Percentiles rank a stretch among this genome's conserved stretches.
These are phyloP conservation scores for Aurelia sp. DNA, from an alignment of 30 jellyfish, hydroid and myxozoan genomes.

Conservation along the genomic window DNA sequence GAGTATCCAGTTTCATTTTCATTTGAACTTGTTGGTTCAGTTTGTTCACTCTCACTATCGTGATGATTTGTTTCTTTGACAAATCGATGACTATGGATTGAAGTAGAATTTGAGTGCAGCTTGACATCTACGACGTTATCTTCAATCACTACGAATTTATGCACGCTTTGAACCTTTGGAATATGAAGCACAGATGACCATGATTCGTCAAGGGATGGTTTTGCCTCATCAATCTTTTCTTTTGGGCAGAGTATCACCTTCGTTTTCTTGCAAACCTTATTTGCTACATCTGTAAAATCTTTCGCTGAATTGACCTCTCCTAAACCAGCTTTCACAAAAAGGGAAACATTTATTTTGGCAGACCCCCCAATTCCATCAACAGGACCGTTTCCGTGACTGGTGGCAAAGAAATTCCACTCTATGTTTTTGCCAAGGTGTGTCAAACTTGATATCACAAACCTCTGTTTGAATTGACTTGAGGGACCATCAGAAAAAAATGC, in stretches of 20 bases:
- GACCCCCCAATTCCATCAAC: conserved; percentile 17
- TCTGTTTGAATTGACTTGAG: conserved; percentile 11
- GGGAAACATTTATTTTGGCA: conserved; percentile 1
- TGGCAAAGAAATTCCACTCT: conserved; percentile 16
- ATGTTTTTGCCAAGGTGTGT: conserved; percentile 15
- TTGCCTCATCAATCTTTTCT: no score
- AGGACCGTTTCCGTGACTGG: conserved; percentile 1
- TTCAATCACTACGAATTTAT: no score
- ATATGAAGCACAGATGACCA: no score
- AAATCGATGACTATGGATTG: no score
- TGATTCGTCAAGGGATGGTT: no score
- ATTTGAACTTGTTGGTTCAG: no score
- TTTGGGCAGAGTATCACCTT: conserved; percentile 1
- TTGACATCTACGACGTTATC: no score
- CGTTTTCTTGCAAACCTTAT: conserved; percentile 2
- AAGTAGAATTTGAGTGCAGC: no score
- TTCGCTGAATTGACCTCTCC: conserved; percentile 6
- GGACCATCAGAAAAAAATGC: conserved; percentile 12
- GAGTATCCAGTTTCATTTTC: background rate
- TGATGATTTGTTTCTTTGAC: no score
- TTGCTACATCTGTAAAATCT: conserved; percentile 1
- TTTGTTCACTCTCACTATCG: no score
- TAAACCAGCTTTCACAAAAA: conserved; percentile 12
- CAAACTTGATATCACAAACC: conserved; percentile 12
- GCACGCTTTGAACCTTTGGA: no score